Evolutionary conservation across 2,888 invertebrate genomes (phyloP).

Genomic region (Orthosia gracilis): DNA sequence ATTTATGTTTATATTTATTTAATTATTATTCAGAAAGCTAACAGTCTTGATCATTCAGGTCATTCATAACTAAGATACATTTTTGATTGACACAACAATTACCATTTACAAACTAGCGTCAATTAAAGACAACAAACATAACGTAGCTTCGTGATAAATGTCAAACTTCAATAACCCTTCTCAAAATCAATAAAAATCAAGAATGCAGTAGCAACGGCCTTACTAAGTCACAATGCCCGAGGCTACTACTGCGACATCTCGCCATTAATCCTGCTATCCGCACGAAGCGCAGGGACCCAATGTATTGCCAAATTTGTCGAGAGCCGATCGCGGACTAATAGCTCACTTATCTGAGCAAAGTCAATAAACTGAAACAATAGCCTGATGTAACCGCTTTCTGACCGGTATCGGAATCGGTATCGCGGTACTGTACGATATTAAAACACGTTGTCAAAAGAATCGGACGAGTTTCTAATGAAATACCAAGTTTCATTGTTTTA

Average conservation of each 20-base stretch:
- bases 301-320: conserved; percentile 73
- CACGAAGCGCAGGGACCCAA: conserved; percentile 62
- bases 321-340: conserved; percentile 67
- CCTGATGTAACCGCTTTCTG: conserved; percentile 68
- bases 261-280: conserved; percentile 56
- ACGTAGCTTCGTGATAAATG: background rate
- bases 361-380: conserved; percentile 74
- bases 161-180: conserved; percentile 8
- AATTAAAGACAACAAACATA: background rate
- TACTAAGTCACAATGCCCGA: conserved; percentile 34
- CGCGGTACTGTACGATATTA: conserved; percentile 41
- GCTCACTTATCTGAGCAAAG: conserved; percentile 74
- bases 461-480: conserved; percentile 28
- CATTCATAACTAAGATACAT: background rate
- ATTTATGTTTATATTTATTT: background rate
- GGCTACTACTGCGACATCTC: conserved; percentile 61
- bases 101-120: background rate
- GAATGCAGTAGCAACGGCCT: conserved; percentile 20
- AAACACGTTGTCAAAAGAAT: conserved; percentile 44
- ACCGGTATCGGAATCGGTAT: conserved; percentile 52
- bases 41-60: background rate
- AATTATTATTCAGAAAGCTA: background rate
- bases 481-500: conserved; percentile 1
- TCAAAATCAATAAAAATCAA: conserved; percentile 23
- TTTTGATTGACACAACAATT: background rate